Percentiles rank a stretch among this genome's conserved stretches.
phyloP scores from a whole-genome alignment of 92 coral and sea anemone species.

The Chrysogorgia sp. region DNA sequence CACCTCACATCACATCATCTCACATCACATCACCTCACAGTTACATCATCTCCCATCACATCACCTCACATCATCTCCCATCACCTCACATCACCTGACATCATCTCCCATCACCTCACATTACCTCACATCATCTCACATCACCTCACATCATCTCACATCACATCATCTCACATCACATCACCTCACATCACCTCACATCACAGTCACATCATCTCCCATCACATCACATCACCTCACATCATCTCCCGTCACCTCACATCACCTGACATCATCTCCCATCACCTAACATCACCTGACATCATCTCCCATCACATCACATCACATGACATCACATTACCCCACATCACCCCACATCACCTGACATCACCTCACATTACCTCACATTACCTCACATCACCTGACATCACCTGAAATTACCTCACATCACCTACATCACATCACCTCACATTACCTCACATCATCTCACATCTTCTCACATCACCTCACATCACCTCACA shows the following conservation, averaged over 20 bases:
- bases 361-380: neutral
- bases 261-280: neutral
- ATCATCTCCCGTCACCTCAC: neutral
- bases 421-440: neutral
- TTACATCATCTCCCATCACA: neutral
- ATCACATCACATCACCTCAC: neutral
- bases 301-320: neutral
- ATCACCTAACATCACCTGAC: neutral
- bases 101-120: neutral
- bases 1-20: constrained; percentile 12
- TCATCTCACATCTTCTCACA: no score
- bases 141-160: constrained; percentile 2
- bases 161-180: neutral
- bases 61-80: constrained; percentile 4
- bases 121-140: constrained; percentile 7
- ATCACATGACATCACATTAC: neutral
- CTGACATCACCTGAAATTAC: neutral
- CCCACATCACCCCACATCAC: neutral
- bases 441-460: no score
- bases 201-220: neutral
- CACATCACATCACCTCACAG: constrained; percentile 18
- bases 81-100: constrained; percentile 12
- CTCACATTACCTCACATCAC: neutral
- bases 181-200: neutral
- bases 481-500: no score